Evolutionary conservation across 2,113 vertebrate genomes (phyloP), one percentile per base, ranked within the genome.

Genomic region (Galemys pyrenaicus): DNA sequence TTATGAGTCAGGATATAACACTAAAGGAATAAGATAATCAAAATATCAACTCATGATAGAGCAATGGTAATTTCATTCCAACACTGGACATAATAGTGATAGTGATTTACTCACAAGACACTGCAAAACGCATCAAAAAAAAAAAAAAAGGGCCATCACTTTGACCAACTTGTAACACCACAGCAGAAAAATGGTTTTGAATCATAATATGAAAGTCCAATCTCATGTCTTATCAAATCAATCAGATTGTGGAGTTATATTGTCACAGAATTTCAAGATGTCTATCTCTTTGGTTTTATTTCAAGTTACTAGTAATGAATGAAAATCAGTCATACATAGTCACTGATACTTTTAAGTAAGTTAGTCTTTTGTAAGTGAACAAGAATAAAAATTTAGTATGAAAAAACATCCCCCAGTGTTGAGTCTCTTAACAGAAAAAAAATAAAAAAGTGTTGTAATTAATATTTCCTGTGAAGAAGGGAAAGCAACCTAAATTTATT

Each of bases 381-480:
- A 0, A 64, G 74, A 97, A 97, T 86, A 68, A 91, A 96, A 97
- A 94, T 70, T 96, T 95, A 82, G 70, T 28, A 56, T 58, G 95
- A 94, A 84, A 89, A 97, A 95, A 96, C 87, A 94, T 86, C 90
- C 1, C 94, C 1, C 94, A 95, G 71, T 13, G 65, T 68, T 92
- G 64, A 94, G 68, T 93, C 54, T 92, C 81, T 92, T 93, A 96
- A 82, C 0, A 65, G 96, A 95, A 89, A 96, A 97, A 97, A 75
- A 96, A 82, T 91, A 93, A 96, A 95, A 97, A 89, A 86, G 95
- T 95, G 97, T 85, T 67, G 92, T 96, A 44, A 97, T 96, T 95
- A 92, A 92, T 91, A 44, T 96, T 96, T 98, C 97, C 88, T 98
- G 93, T 81, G 89, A 89, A 97, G 97, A 94, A 97, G 96, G 90